Base-by-base conservation (phyloP, 35 echinoderm and acorn worm genomes). In the Patiria miniata region DNA sequence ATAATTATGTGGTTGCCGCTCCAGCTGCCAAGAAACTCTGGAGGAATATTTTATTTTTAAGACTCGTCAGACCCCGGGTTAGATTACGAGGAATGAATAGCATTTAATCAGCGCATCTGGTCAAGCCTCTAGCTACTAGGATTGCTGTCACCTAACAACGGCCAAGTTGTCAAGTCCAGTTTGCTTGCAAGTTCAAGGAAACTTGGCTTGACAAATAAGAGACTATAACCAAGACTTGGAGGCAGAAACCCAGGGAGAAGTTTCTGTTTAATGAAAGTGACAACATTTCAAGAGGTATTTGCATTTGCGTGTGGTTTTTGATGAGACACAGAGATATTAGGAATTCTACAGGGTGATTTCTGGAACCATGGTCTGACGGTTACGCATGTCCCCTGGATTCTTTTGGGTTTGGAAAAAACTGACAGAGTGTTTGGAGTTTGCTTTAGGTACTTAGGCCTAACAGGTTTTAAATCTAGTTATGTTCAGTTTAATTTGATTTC, bases 251-350 rank as follows among this genome's bases (percentile, higher is more conserved):
- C 2, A 32, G 65, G 29, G 29, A 36, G 34, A 73, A 73, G 21
- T 73, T 73, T 18, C 12, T 73, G 15, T 73, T 73, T 73, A 73
- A 73, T 34, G 65, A 73, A 73, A 73, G 65, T 73, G 65, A 73
- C 65, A 73, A 73, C 65, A 73, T 73, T 73, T 73, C 65, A 73
- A 34, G 29, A 32, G 14, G 29, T 28, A 34, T 73, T 73, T 73
- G 65, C 10, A 36, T 26, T 26, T 18, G 34, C 26, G 19, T 73
- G 9, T 3, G 26, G 26, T 28, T 73, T 73, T 36, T 73, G 65
- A 73, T 36, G 65, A 30, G 65, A 73, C 34, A 73, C 65, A 73
- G 65, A 47, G 12, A 47, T 4, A 32, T 23, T 73, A 34, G 8
- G 26, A 73, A 73, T 73, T 73, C 65, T 2, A 73, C 12, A 12